phyloP scores from a whole-genome alignment of 2,797 vertebrate species.

The Cryptoprocta ferox region DNA sequence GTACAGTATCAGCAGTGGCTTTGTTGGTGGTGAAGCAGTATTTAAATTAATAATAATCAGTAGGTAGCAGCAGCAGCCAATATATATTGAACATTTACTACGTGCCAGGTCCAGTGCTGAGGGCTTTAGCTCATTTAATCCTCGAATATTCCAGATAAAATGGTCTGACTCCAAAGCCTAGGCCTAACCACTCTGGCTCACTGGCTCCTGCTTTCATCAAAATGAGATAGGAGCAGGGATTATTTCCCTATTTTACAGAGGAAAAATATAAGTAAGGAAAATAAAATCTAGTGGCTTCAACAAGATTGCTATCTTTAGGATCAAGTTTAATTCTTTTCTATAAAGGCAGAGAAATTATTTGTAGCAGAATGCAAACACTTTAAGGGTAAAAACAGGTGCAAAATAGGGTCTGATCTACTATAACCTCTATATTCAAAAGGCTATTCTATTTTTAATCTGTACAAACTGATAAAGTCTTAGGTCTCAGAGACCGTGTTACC shows the following conservation, averaged over 20 bases:
- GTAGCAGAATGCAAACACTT: slow-evolving; percentile 18
- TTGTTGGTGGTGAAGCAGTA: not conserved
- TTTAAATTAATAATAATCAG: not conserved
- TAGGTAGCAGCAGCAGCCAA: not conserved
- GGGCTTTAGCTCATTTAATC: not conserved
- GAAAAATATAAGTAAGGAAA: not conserved
- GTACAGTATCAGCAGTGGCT: not conserved
- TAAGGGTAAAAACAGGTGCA: not conserved
- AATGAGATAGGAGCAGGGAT: not conserved
- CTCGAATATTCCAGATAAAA: not conserved
- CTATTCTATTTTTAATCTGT: not conserved
- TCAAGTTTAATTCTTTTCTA: slow-evolving; percentile 4
- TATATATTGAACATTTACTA: not conserved
- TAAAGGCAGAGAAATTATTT: slow-evolving; percentile 11
- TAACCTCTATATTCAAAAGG: not conserved
- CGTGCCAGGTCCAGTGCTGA: not conserved
- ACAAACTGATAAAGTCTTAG: not conserved
- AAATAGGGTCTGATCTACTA: not conserved
- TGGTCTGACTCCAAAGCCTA: not conserved
- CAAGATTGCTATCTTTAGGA: not conserved
- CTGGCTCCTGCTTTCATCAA: not conserved
- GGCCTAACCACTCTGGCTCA: not conserved
- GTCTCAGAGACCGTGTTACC: not conserved
- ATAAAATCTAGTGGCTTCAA: not conserved
- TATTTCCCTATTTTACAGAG: not conserved